Evolutionary conservation across 2,888 invertebrate species (phyloP), one percentile per base, ranked within the genome.

Genomic region (Eurois occulta): DNA sequence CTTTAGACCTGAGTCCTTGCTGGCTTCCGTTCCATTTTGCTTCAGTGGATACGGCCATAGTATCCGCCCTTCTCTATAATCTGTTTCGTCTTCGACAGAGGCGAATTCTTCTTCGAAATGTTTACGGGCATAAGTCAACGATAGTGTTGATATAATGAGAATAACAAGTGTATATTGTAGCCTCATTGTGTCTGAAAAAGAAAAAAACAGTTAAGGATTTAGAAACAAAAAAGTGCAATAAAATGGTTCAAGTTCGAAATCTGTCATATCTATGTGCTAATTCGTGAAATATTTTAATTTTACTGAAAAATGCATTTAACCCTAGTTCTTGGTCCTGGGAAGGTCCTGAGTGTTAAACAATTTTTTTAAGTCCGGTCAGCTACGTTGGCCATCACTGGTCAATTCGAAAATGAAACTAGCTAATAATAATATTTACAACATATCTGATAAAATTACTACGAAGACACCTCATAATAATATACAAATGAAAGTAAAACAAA

Each of bases 21-120:
- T 78, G 11, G 62, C 75, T 60, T 90, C 89, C 58, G 85, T 88
- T n/a, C 87, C 90, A 58, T 91, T 91, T 4, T 67, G 65, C 69
- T 88, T 90, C 35, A 91, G 70, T 28, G 93, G 94, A 84, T 93
- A 93, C 0, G 95, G 94, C 94, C 95, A 95, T 28, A 95, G 84
- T 82, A 95, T 94, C 41, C 91, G 91, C 1, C 88, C 92, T 52
- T 89, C 88, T 88, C 91, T 92, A 11, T 84, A 67, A 72, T 81
- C 88, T 77, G 81, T 85, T 62, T 91, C 92, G 52, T 91, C 90
- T 86, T 93, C 93, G 4, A 93, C 87, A 21, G 90, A 90, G 38
- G 87, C 91, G 35, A 90, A 91, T 24, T 93, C 91, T 71, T 93
- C 92, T 11, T 89, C 87, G 16, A 90, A 86, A 48, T 88, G 84